Evolutionary conservation across 2,797 vertebrate genomes (phyloP).

Genomic region (Smutsia temminckii): DNA sequence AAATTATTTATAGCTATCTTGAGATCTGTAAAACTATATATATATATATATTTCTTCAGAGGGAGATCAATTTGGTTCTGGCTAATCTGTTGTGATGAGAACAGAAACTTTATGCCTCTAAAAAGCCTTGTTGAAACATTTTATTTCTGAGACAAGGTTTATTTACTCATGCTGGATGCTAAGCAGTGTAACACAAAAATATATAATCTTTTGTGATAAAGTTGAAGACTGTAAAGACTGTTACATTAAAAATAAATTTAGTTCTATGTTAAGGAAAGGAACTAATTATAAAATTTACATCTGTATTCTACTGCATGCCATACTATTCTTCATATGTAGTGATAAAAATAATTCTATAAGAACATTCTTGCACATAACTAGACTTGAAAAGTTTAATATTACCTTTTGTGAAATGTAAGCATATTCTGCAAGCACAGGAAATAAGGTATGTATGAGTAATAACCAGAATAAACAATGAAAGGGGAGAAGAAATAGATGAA

Average conservation of each 20-base stretch:
- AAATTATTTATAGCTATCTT: too few relatives aligned
- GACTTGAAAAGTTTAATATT: not conserved
- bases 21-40: not conserved
- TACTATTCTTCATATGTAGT: not conserved
- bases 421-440: not conserved
- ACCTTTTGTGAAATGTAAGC: not conserved
- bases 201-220: not conserved
- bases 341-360: not conserved
- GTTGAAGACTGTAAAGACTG: not conserved
- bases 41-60: not conserved
- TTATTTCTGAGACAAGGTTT: not conserved
- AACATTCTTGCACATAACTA: not conserved
- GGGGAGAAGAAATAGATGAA: not conserved
- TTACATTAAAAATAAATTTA: constrained; percentile 5
- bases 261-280: not conserved
- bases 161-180: not conserved
- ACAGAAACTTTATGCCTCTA: not conserved
- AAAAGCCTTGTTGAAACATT: not conserved
- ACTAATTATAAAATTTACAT: not conserved
- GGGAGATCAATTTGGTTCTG: not conserved
- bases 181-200: not conserved
- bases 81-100: not conserved
- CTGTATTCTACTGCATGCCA: not conserved
- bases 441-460: not conserved
- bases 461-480: not conserved